Base-by-base conservation (phyloP, 2,888 invertebrate species). In the Tachina grossa region DNA sequence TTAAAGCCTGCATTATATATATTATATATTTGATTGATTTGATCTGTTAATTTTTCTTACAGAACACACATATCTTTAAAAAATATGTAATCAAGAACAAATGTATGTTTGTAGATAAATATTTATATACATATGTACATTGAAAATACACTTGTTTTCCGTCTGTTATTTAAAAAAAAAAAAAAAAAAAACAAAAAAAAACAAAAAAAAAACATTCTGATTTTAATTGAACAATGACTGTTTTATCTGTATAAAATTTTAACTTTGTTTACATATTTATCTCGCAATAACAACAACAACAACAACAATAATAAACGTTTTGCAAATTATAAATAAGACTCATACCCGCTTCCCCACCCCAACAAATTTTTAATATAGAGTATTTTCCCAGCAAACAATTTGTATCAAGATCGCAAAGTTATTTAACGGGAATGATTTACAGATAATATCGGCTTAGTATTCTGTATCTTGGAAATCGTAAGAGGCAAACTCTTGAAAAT, bases 231-330 rank as follows among this genome's bases (percentile, higher is more conserved):
- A 22, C 22, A 49, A 63, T 51, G 51, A 51, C 19, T 63, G 41
- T 51, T 9, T 39, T 51, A 16, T 49, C 16, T 47, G 9, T 13
- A 6, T 16, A 2, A 6, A 16, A 61, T 61, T 49, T 14, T 49
- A 49, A 14, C 59, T 63, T 61, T 74, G 51, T 63, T 74, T 51
- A 63, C 49, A 14, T 51, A 51, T 74, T 63, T 13, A 51, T 43
- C 9, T 14, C 31, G 14, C 55, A 31, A 31, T 31, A 31, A 31
- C 5, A 6, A 6, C 16, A n/a, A 31, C 5, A 6, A 6, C 16
- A n/a, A 49, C 72, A 59, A 72, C 16, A 14, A 47, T 39, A 31
- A 47, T 14, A 39, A 16, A 61, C 49, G n/a, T 45, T 22, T 41
- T 43, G 8, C 16, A 72, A 49, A 49, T 47, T 49, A 39, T 16